Base-by-base conservation (phyloP, 2,113 vertebrate genomes). In the Ptilonorhynchus violaceus region DNA sequence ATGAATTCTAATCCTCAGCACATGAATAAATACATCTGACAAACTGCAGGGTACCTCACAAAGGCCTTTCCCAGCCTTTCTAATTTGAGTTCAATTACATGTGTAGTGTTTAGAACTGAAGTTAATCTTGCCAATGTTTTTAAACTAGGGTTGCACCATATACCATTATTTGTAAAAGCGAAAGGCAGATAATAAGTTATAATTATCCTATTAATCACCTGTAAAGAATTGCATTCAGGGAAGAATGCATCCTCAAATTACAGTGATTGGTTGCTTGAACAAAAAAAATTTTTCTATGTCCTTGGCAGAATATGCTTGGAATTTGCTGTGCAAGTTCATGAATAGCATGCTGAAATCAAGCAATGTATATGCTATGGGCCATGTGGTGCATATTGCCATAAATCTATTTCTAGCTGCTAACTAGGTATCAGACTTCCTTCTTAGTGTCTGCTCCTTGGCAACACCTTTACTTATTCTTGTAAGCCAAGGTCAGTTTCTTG, bases 11-110 rank as follows among this genome's bases (percentile, higher is more conserved):
- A 99, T 98, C 96, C 97, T 96, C 97, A 98, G 90, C 98, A 98
- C 98, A 98, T 98, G 98, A 98, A 98, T 97, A 98, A 98, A 98
- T 98, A 98, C 73, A 96, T 98, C 92, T 98, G 98, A 98, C 98
- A 98, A 98, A 98, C 97, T 98, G 97, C 98, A 98, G 98, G 97
- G 94, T 96, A 97, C 95, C 91, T 96, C 92, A 95, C 77, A 96
- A 96, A 97, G 92, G 95, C 93, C 95, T 93, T 97, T 97, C 91
- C 91, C 98, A 98, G 98, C 97, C 98, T 98, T 98, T 89, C 87
- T 98, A 98, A 98, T 98, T 98, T 96, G 96, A 98, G 96, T 98
- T 98, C 98, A 98, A 98, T 98, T 98, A 95, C 83, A 96, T 89
- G 79, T 85, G 92, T 82, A 91, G 84, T 78, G 78, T 94, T 97